These are phyloP conservation scores for Acanthornis magna DNA, from an alignment of 2,797 vertebrate genomes.

Conservation along the genomic window DNA sequence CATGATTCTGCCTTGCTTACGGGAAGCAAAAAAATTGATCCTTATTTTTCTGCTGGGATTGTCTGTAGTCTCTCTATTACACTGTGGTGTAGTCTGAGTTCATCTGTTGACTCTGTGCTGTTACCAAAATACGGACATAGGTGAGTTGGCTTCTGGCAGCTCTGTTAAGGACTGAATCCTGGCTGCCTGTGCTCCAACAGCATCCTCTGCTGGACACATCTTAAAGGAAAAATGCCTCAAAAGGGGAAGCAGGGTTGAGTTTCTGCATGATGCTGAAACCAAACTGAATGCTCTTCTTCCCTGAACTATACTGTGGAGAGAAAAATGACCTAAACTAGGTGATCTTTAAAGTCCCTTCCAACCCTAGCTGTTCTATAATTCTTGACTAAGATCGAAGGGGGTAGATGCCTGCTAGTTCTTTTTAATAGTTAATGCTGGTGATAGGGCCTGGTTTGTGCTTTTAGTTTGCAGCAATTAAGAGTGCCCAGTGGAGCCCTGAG, in stretches of 20 bases:
- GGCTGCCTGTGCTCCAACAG: neutral
- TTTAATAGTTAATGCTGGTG: neutral
- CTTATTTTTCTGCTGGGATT: neutral
- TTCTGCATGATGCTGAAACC: neutral
- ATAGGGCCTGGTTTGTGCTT: neutral
- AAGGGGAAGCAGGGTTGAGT: neutral
- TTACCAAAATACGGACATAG: neutral
- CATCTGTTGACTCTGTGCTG: neutral
- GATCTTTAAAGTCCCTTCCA: neutral
- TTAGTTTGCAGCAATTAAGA: neutral
- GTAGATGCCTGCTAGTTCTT: neutral
- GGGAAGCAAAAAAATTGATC: neutral
- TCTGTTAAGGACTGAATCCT: neutral
- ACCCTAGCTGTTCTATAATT: neutral
- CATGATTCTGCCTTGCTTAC: neutral
- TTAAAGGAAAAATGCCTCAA: neutral
- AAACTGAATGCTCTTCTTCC: neutral
- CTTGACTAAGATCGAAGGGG: neutral
- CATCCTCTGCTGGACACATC: constrained; percentile 33
- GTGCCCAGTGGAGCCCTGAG: neutral
- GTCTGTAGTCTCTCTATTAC: neutral
- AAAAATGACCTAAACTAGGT: neutral
- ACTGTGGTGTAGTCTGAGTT: neutral
- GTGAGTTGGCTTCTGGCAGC: neutral
- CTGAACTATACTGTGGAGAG: neutral